phyloP scores from a whole-genome alignment of 2,888 invertebrate species.

The Nomada lathburiana region DNA sequence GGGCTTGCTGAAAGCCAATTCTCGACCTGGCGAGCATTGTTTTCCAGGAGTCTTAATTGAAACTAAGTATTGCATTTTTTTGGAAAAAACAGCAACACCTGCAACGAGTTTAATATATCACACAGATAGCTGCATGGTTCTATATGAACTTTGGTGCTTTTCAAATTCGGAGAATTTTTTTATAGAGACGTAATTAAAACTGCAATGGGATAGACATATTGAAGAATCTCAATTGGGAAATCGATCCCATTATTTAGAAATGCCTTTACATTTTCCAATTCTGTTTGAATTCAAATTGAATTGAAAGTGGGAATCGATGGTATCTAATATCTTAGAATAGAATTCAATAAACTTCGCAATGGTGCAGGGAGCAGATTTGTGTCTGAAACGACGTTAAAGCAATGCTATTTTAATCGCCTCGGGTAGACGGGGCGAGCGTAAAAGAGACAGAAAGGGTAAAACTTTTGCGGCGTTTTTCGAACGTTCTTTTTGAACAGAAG shows the following conservation, averaged over 20 bases:
- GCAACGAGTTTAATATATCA: too few relatives aligned
- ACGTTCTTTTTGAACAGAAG: slow-evolving; percentile 34
- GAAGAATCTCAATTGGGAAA: too few relatives aligned
- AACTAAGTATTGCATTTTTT: background rate
- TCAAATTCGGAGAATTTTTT: too few relatives aligned
- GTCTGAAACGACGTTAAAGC: background rate
- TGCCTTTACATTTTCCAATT: background rate
- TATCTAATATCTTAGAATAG: too few relatives aligned
- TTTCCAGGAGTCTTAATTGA: too few relatives aligned
- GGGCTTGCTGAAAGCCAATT: background rate
- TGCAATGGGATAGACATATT: too few relatives aligned
- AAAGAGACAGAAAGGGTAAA: background rate
- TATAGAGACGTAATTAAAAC: too few relatives aligned
- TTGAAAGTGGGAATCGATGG: background rate
- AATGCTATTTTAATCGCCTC: background rate
- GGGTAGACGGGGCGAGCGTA: background rate
- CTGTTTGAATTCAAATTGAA: background rate
- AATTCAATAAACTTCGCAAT: background rate
- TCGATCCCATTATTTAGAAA: too few relatives aligned
- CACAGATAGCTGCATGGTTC: too few relatives aligned
- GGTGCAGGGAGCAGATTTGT: background rate
- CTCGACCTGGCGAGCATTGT: background rate
- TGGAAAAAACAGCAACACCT: too few relatives aligned
- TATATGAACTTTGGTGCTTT: too few relatives aligned
- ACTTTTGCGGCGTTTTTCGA: slow-evolving; percentile 21